phyloP scores from a whole-genome alignment of 2,797 vertebrate genomes.

The Pangasius mekongensis region DNA sequence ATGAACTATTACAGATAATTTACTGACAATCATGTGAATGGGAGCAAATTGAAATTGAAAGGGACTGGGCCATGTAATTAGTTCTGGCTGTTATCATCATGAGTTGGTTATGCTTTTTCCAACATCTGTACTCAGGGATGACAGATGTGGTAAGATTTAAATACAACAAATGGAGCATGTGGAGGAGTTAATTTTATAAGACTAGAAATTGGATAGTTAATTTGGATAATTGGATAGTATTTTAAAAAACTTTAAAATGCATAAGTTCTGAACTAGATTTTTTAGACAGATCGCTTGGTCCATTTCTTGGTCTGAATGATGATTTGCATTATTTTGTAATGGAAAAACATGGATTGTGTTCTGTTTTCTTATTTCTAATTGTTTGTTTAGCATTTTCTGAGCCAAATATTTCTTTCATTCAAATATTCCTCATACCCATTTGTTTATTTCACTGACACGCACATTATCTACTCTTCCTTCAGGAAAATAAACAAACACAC shows the following conservation, averaged over 20 bases:
- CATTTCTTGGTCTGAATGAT: neutral
- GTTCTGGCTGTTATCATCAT: conserved; percentile 23
- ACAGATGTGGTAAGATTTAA: neutral
- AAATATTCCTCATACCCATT: neutral
- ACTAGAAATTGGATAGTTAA: neutral
- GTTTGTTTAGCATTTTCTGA: neutral
- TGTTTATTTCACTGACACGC: neutral
- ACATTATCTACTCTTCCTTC: neutral
- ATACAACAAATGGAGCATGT: neutral
- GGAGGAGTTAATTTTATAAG: neutral
- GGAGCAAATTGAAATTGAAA: conserved; percentile 53
- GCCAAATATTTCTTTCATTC: neutral
- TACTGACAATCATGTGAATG: conserved; percentile 48
- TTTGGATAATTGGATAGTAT: too few species aligned
- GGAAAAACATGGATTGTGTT: neutral
- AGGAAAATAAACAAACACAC: neutral
- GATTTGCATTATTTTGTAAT: neutral
- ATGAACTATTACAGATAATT: conserved; percentile 44
- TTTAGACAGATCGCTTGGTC: neutral
- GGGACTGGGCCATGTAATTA: conserved; percentile 35
- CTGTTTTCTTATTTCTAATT: neutral
- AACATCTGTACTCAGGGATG: conserved; percentile 2
- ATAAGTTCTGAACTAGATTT: too few species aligned
- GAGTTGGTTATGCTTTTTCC: conserved; percentile 6
- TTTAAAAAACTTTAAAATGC: neutral